phyloP scores from a whole-genome alignment of 2,888 invertebrate species.

The Podabrus alpinus region DNA sequence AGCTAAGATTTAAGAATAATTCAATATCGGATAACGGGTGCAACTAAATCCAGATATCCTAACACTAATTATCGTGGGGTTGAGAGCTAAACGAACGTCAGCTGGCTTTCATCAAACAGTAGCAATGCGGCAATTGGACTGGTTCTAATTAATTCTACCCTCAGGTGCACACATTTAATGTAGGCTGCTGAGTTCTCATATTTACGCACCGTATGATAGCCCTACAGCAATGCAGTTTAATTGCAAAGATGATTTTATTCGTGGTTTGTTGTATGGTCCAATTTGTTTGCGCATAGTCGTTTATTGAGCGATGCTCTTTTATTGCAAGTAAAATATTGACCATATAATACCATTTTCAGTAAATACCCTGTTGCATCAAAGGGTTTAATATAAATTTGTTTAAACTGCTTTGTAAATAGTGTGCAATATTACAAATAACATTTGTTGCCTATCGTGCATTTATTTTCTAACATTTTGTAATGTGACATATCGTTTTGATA shows the following conservation, averaged over 20 bases:
- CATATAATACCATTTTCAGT: neutral
- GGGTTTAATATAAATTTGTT: neutral
- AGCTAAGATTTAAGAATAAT: constrained; percentile 1
- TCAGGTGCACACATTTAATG: constrained; percentile 27
- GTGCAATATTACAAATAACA: neutral
- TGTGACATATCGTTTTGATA: no score
- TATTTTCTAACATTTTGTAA: neutral
- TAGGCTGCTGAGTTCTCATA: constrained; percentile 15
- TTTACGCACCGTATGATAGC: constrained; percentile 19
- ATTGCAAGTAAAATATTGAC: constrained; percentile 6
- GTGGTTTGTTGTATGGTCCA: constrained; percentile 6
- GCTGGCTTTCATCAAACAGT: constrained; percentile 28
- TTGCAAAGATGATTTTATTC: constrained; percentile 22
- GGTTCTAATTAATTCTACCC: constrained; percentile 27
- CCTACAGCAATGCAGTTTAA: constrained; percentile 18
- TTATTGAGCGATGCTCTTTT: constrained; percentile 14
- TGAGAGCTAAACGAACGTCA: constrained; percentile 25
- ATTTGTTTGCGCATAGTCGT: constrained; percentile 5
- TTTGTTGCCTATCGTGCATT: neutral
- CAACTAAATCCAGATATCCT: constrained; percentile 17
- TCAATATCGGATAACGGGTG: constrained; percentile 18
- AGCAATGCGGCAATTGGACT: constrained; percentile 25
- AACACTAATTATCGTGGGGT: constrained; percentile 23
- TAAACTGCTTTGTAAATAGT: neutral
- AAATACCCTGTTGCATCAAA: constrained; percentile 1